Evolutionary conservation across 1,140 invertebrate genomes (phyloP), one percentile per base, ranked within the genome.

Genomic region (Steinernema khuongi): DNA sequence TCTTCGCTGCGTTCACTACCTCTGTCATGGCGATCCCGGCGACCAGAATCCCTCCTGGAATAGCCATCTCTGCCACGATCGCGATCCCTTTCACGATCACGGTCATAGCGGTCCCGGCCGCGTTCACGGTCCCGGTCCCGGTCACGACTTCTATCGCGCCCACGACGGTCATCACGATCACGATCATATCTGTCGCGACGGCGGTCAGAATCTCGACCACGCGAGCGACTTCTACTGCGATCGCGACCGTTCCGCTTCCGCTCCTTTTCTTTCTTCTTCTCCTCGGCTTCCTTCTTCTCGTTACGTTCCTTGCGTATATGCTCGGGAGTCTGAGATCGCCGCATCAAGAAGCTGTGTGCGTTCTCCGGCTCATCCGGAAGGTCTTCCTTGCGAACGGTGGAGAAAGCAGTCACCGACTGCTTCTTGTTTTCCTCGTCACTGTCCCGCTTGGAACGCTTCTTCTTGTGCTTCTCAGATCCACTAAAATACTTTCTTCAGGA

Each of bases 301-400:
- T 44, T 30, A 14, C 74, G 31, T 41, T 75, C 32, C 31, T 77
- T 76, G 22, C 36, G 44, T 18, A 31, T 31, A 29, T 75, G 41
- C 31, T 75, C 74, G 1, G 74, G 74, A 26, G 74, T 75, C n/a
- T 32, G 70, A 26, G 74, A 75, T n/a, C 74, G 74, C 2, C 74
- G 31, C 44, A 77, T 77, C 26, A 75, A 67, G 73, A 77, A 75
- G 18, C 72, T 31, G 73, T 75, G 74, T 0, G 60, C 11, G 36
- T 76, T 77, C 30, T 44, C 43, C 1, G 75, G 75, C 33, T 76
- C 75, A 17, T 70, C 32, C 11, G 75, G 75, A 11, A 76, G 74
- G 44, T 76, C 75, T 69, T 76, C 75, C 1, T 67, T 19, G 11
- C 68, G 60, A 17, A 76, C 74, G 0, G 75, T 44, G n/a, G 75